Conservation (phyloP, 2,888 invertebrate genomes). For the Sphinx pinastri region DNA sequence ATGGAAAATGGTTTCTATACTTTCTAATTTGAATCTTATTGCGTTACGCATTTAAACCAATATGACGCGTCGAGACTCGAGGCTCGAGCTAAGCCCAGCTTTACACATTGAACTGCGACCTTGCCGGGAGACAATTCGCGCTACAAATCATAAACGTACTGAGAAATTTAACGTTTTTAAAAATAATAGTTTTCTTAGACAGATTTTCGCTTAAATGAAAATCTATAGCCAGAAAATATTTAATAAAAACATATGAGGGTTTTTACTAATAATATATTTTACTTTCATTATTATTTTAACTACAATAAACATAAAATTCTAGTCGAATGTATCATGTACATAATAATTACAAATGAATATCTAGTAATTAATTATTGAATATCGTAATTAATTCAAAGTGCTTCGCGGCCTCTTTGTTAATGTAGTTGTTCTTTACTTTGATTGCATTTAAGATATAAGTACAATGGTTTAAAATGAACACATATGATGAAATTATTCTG, state of each 20-base stretch:
- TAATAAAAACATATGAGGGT: too few species aligned
- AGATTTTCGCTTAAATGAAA: too few species aligned
- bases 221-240: too few species aligned
- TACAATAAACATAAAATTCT: not conserved
- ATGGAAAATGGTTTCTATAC: not conserved
- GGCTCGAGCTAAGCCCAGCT: slow-evolving; percentile 34
- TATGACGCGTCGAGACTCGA: not conserved
- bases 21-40: slow-evolving; percentile 2
- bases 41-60: slow-evolving; percentile 13
- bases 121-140: slow-evolving; percentile 40
- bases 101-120: slow-evolving; percentile 53
- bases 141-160: slow-evolving; percentile 28
- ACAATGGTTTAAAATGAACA: too few species aligned
- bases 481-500: too few species aligned
- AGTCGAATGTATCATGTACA: not conserved
- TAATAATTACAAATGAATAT: not conserved
- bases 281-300: too few species aligned
- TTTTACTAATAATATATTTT: too few species aligned
- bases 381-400: not conserved
- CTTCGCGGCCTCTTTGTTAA: not conserved
- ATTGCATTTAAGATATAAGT: too few species aligned
- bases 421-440: too few species aligned
- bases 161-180: not conserved
- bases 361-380: not conserved
- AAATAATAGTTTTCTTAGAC: too few species aligned